Conservation (phyloP, 1,140 invertebrate species). For the Orius insidiosus region DNA sequence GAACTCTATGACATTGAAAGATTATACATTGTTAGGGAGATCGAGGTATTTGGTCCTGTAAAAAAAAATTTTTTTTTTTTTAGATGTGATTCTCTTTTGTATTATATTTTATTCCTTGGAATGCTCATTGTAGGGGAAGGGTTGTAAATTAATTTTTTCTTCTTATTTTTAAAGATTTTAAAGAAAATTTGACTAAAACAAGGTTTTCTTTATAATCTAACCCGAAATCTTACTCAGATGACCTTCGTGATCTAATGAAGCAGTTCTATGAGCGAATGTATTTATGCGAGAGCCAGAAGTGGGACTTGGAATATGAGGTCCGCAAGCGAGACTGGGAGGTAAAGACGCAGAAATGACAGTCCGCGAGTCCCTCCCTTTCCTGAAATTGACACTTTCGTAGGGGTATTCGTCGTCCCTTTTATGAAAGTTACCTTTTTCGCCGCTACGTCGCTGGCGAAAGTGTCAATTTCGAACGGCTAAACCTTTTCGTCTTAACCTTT, state of each 20-base stretch:
- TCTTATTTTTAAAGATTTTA: slow-evolving; percentile 12
- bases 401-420: too few relatives aligned
- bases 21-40: slow-evolving; percentile 83
- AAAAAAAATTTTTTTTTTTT: slow-evolving; percentile 14
- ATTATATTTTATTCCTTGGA: slow-evolving; percentile 11
- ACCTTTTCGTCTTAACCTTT: too few relatives aligned
- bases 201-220: slow-evolving; percentile 28
- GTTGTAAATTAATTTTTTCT: background rate
- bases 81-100: slow-evolving; percentile 6
- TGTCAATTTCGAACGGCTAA: too few relatives aligned
- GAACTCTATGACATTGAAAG: slow-evolving; percentile 98
- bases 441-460: too few relatives aligned
- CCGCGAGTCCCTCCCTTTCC: too few relatives aligned
- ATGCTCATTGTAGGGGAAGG: slow-evolving; percentile 13
- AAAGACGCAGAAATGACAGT: slow-evolving; percentile 22
- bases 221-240: slow-evolving; percentile 29
- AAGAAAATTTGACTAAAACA: background rate
- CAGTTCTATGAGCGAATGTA: slow-evolving; percentile 89
- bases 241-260: slow-evolving; percentile 76
- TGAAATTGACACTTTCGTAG: too few relatives aligned
- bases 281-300: slow-evolving; percentile 95
- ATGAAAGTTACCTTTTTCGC: too few relatives aligned
- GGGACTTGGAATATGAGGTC: slow-evolving; percentile 98
- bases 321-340: slow-evolving; percentile 96
- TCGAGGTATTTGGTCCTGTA: slow-evolving; percentile 50